Conservation (phyloP, 2,113 vertebrate genomes). For the Urocitellus parryii region DNA sequence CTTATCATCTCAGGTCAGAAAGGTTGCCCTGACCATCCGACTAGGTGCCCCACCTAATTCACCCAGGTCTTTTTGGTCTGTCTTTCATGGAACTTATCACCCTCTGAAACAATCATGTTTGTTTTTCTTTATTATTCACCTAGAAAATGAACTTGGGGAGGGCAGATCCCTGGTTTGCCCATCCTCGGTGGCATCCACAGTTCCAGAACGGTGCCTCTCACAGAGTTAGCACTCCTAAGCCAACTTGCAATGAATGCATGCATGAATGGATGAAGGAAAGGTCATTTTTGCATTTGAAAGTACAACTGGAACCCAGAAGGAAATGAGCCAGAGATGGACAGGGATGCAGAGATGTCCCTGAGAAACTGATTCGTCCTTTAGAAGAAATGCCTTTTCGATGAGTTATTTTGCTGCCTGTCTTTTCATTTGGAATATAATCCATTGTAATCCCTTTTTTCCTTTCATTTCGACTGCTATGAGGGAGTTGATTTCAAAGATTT, state of each 20-base stretch:
- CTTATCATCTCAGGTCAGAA: background rate
- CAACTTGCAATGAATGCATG: background rate
- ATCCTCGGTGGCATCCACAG: background rate
- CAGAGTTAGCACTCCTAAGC: fast-evolving
- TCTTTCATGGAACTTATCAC: background rate
- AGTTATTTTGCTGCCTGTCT: background rate
- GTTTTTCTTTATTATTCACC: background rate
- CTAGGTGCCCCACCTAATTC: background rate
- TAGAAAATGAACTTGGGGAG: background rate
- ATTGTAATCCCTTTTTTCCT: background rate
- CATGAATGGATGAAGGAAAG: background rate
- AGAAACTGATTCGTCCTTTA: background rate
- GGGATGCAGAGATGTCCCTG: background rate
- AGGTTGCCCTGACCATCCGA: background rate
- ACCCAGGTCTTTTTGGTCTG: background rate
- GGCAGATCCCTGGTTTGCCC: too few relatives aligned
- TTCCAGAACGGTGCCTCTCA: background rate
- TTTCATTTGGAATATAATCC: constrained; percentile 7
- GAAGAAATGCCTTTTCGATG: background rate
- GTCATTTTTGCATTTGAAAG: constrained; percentile 58
- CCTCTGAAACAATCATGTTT: background rate
- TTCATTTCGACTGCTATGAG: constrained; percentile 27
- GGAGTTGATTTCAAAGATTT: constrained; percentile 61
- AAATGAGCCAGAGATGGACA: constrained; percentile 12
- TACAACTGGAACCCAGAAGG: background rate